These are phyloP conservation scores for Drosophila kuntzei DNA, from an alignment of 2,888 invertebrate genomes.

Conservation along the genomic window DNA sequence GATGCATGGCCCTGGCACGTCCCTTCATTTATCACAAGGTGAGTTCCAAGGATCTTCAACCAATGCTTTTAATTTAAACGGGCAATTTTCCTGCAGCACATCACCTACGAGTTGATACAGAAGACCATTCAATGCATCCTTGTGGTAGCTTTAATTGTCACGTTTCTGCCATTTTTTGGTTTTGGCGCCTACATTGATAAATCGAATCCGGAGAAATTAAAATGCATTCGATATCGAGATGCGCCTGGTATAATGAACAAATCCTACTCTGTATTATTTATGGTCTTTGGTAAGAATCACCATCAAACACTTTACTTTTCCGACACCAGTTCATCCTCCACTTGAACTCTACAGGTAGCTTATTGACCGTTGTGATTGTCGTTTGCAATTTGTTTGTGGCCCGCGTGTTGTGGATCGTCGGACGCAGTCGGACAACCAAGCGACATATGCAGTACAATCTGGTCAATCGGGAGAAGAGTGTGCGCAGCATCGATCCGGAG, in stretches of 20 bases:
- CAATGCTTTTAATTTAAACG: background rate
- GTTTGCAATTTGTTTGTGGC: conserved; percentile 94
- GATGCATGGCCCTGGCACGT: conserved; percentile 94
- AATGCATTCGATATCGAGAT: conserved; percentile 91
- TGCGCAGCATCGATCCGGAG: conserved; percentile 74
- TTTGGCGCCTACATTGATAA: conserved; percentile 90
- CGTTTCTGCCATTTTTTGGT: conserved; percentile 91
- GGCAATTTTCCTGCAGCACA: conserved; percentile 87
- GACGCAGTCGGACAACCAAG: conserved; percentile 83
- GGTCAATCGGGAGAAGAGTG: conserved; percentile 80
- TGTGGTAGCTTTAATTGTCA: conserved; percentile 89
- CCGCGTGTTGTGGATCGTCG: conserved; percentile 88
- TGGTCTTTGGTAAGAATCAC: conserved; percentile 89
- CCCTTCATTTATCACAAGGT: conserved; percentile 96
- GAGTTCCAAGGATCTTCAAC: conserved; percentile 2
- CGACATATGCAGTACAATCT: conserved; percentile 83
- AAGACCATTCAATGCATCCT: conserved; percentile 90
- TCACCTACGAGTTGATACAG: conserved; percentile 92
- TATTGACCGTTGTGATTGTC: conserved; percentile 91
- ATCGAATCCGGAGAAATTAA: conserved; percentile 75
- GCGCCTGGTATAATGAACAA: conserved; percentile 89
- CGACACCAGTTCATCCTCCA: background rate
- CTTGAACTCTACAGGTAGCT: conserved; percentile 85
- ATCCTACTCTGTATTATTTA: conserved; percentile 91
- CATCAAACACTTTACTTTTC: background rate